Evolutionary conservation across 2,888 invertebrate species (phyloP).

Genomic region (Plebejus argus): DNA sequence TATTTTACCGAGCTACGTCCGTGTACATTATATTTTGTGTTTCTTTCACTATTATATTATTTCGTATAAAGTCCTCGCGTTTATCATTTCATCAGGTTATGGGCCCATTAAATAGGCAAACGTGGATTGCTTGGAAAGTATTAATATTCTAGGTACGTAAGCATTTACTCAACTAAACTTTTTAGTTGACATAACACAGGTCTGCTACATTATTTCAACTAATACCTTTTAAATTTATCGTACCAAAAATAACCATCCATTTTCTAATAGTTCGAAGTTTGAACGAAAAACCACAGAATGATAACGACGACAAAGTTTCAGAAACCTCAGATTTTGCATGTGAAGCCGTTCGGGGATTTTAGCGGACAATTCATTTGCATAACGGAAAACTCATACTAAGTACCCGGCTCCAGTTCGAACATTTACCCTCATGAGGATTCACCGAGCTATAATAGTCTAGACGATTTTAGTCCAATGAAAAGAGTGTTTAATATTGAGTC

Average conservation of each 20-base stretch:
- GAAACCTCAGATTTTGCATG: slow-evolving; percentile 22
- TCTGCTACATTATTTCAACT: no score
- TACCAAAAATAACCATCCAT: neutral
- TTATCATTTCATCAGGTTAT: no score
- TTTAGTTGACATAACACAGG: no score
- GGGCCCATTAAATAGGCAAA: no score
- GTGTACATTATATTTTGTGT: no score
- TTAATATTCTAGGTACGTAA: no score
- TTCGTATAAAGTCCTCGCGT: no score
- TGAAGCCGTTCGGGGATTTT: slow-evolving; percentile 23
- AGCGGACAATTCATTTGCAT: slow-evolving; percentile 26
- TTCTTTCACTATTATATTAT: no score
- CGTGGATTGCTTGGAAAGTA: no score
- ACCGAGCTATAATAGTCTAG: slow-evolving; percentile 15
- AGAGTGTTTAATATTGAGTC: neutral
- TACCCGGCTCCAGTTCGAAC: slow-evolving; percentile 16
- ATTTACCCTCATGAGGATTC: slow-evolving; percentile 18
- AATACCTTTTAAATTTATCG: neutral
- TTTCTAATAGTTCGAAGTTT: slow-evolving; percentile 9
- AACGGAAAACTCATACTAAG: slow-evolving; percentile 21
- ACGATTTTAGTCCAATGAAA: slow-evolving; percentile 25
- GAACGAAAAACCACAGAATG: neutral
- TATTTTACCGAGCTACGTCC: no score
- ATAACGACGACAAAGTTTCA: slow-evolving; percentile 10
- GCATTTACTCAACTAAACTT: no score